phyloP scores from a whole-genome alignment of 2,888 invertebrate species.

The Hydraecia micacea region DNA sequence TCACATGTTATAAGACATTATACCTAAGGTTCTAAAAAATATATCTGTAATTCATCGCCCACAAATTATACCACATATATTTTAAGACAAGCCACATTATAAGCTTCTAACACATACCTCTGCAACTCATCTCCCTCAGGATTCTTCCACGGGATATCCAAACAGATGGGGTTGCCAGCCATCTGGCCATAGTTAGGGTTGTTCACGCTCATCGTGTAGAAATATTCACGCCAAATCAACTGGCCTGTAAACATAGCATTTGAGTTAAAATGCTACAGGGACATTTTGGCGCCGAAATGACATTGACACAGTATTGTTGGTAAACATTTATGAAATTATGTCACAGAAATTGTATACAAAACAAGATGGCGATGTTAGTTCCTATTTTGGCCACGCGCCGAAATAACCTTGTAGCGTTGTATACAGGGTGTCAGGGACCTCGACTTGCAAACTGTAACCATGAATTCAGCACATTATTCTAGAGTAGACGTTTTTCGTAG shows the following conservation, averaged over 20 bases:
- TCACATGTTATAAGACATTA: too few relatives aligned
- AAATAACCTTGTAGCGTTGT: too few relatives aligned
- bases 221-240: slow-evolving; percentile 94
- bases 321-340: background rate
- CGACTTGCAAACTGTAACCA: too few relatives aligned
- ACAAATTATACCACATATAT: too few relatives aligned
- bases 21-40: too few relatives aligned
- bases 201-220: slow-evolving; percentile 94
- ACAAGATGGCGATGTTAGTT: too few relatives aligned
- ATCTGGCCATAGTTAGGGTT: slow-evolving; percentile 93
- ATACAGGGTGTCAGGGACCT: too few relatives aligned
- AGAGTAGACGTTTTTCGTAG: too few relatives aligned
- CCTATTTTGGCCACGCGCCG: too few relatives aligned
- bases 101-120: slow-evolving; percentile 72
- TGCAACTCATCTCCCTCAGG: slow-evolving; percentile 88
- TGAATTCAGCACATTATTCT: too few relatives aligned
- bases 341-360: too few relatives aligned
- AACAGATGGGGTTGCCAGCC: slow-evolving; percentile 93
- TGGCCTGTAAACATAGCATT: slow-evolving; percentile 87
- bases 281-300: background rate
- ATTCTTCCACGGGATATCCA: slow-evolving; percentile 92
- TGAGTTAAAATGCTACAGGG: background rate
- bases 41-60: too few relatives aligned
- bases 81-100: background rate
- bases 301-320: background rate